Evolutionary conservation across 2,888 invertebrate genomes (phyloP), one percentile per base, ranked within the genome.

Genomic region (Ennomos quercinarius): DNA sequence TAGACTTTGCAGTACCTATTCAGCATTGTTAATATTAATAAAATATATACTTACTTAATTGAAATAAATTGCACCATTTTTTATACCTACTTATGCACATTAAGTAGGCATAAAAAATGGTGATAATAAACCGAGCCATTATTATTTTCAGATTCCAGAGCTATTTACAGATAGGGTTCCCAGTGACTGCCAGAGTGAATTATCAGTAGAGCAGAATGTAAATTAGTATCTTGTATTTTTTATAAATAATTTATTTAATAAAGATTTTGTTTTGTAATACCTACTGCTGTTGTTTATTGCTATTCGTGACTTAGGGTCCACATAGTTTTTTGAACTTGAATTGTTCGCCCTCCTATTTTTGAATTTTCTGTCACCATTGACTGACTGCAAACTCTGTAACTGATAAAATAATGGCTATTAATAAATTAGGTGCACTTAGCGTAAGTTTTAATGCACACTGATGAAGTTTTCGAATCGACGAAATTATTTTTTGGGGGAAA

Each of bases 131-230:
- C 17, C 17, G 17, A 27, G 6, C 27, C 27, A 27, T 27, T 27
- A 6, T 40, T 56, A 11, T 47, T 86, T 85, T 44, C 86, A 93
- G 93, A 83, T 93, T 66, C 91, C 93, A 35, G 91, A 92, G 71
- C 73, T 93, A 56, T 93, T 93, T 71, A 91, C 93, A 39, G 92
- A 93, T 66, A 78, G 90, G 67, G 88, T 91, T 51, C 91, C 91
- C 3, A 92, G 91, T 67, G 92, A 92, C 61, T 93, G 93, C 64
- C 89, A 91, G 76, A 91, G 91, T 72, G 91, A 93, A 75, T 57
- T 89, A 64, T 86, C 87, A 36, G 72, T 84, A 68, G 86, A 91
- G 36, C 59, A 59, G 73, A 87, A 90, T 60, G 77, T 66, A 71
- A 85, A 84, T 71, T 84, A 75, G 79, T 56, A 65, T 17, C 27